These are phyloP conservation scores for Panzeria rudis DNA, from an alignment of 2,888 invertebrate species.

Conservation along the genomic window DNA sequence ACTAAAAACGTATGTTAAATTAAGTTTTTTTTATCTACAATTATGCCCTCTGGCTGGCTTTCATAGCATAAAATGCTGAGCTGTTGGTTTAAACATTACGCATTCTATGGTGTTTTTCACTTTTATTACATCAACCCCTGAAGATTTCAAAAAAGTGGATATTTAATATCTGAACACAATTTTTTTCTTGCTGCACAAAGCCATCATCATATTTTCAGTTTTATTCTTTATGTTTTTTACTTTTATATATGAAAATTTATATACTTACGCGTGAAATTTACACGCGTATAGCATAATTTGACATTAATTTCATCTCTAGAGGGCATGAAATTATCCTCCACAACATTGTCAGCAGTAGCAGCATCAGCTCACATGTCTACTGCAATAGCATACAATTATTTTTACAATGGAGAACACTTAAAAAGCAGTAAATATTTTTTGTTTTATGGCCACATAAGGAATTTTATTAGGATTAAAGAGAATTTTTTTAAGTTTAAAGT, in stretches of 20 bases:
- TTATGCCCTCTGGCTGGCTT: slow-evolving; percentile 51
- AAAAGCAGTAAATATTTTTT: slow-evolving; percentile 25
- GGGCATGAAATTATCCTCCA: slow-evolving; percentile 70
- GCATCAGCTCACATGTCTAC: slow-evolving; percentile 39
- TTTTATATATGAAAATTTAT: slow-evolving; percentile 61
- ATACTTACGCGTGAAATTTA: slow-evolving; percentile 79
- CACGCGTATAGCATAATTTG: slow-evolving; percentile 81
- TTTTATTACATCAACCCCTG: slow-evolving; percentile 54
- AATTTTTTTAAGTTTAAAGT: slow-evolving; percentile 4
- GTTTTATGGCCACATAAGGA: slow-evolving; percentile 19
- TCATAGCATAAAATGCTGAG: not conserved
- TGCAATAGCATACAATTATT: slow-evolving; percentile 16
- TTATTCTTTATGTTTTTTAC: not conserved
- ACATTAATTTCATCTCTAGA: slow-evolving; percentile 80
- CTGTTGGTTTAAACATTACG: slow-evolving; percentile 34
- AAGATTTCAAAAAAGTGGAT: slow-evolving; percentile 39
- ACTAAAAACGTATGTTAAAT: slow-evolving; percentile 29
- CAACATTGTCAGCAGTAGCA: slow-evolving; percentile 3
- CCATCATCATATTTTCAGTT: slow-evolving; percentile 54
- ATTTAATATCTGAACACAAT: slow-evolving; percentile 51
- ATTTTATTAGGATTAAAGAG: slow-evolving; percentile 46
- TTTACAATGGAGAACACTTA: slow-evolving; percentile 39
- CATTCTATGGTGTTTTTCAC: slow-evolving; percentile 36
- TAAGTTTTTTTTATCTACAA: slow-evolving; percentile 51
- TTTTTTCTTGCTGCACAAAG: slow-evolving; percentile 20